These are phyloP conservation scores for Peromyscus attwateri DNA, from an alignment of 2,797 vertebrate species.

Conservation along the genomic window DNA sequence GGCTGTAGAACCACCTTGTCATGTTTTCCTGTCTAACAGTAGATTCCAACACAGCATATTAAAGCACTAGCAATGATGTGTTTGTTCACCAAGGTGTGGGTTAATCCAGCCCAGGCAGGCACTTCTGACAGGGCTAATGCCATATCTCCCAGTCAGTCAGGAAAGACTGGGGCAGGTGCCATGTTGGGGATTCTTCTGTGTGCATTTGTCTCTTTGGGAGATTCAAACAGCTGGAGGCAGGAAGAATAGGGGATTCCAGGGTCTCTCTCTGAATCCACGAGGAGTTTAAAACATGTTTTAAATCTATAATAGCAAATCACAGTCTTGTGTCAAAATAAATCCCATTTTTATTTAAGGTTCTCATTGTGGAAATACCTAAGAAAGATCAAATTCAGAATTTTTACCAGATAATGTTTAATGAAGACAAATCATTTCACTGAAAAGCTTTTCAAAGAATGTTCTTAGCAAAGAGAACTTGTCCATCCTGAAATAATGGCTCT, in stretches of 20 bases:
- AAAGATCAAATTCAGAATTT: neutral
- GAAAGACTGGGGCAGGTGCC: no score
- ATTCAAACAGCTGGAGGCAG: neutral
- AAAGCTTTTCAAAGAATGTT: slow-evolving; percentile 14
- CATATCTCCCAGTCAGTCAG: neutral
- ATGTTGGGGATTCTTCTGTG: neutral
- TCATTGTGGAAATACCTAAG: slow-evolving; percentile 8
- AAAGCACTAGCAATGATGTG: no score
- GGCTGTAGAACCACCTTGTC: neutral
- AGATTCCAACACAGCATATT: neutral
- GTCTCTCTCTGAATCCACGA: neutral
- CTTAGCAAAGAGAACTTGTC: neutral
- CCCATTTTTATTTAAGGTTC: neutral
- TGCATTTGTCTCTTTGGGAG: neutral
- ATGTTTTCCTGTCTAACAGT: neutral
- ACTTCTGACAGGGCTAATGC: neutral
- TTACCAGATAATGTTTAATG: neutral
- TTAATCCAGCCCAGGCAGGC: neutral
- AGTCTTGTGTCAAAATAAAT: neutral
- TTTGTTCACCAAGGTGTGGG: neutral
- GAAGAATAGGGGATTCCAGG: rapidly evolving
- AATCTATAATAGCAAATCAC: neutral
- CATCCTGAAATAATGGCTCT: neutral
- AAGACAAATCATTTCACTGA: neutral
- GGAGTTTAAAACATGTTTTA: neutral